Conservation (phyloP, 2,113 vertebrate genomes). For the Pseudopipra pipra region DNA sequence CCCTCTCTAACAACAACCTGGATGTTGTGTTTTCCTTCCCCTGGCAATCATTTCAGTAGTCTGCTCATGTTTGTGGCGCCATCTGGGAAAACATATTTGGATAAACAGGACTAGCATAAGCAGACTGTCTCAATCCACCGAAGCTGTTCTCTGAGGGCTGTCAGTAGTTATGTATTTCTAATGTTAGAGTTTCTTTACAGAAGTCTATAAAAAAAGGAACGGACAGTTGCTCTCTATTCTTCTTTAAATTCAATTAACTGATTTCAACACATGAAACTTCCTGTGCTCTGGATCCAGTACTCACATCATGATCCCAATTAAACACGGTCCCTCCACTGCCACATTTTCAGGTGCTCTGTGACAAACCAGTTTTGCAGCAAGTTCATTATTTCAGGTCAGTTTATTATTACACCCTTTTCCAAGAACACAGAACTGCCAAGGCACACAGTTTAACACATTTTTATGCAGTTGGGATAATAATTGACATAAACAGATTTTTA, state of each 20-base stretch:
- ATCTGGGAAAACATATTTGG: slow-evolving; percentile 2
- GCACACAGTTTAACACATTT: not conserved
- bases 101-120: not conserved
- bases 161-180: not conserved
- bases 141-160: not conserved
- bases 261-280: not conserved
- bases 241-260: not conserved
- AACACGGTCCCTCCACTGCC: not conserved
- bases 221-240: not conserved
- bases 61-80: slow-evolving; percentile 4
- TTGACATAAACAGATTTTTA: not conserved
- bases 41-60: not conserved
- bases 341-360: not conserved
- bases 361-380: not conserved
- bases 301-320: not conserved
- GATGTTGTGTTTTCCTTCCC: not conserved
- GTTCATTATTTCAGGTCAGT: not conserved
- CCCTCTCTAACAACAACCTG: not conserved
- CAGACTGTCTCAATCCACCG: not conserved
- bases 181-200: not conserved
- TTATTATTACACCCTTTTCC: not conserved
- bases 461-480: not conserved
- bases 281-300: not conserved
- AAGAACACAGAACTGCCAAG: not conserved
- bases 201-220: not conserved